Evolutionary conservation across 2,888 invertebrate genomes (phyloP), one percentile per base, ranked within the genome.

Genomic region (Campopleginae sp.): DNA sequence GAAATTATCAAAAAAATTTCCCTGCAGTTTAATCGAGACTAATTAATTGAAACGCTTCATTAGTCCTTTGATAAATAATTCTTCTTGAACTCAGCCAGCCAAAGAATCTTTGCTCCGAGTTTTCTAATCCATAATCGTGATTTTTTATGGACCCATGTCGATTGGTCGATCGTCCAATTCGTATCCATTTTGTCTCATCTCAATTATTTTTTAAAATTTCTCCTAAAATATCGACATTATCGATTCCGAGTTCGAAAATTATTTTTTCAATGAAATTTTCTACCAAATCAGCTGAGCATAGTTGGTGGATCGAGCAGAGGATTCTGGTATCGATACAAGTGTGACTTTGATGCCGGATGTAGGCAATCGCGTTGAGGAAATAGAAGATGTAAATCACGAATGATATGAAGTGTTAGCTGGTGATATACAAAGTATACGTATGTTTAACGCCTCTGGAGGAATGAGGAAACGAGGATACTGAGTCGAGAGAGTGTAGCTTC

Each of bases 351-450:
- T 7, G n/a, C 31, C 23, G 51, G 58, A 81, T 75, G 38, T 71
- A 82, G 82, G 86, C 82, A 58, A 72, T 71, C 51, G 70, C 72
- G 86, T 79, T 80, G 86, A 87, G 88, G 88, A 89, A 89, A 87
- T 88, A 81, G 87, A 86, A 81, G 87, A 82, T 85, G 87, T 90
- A 90, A 89, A 89, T 90, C 89, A 89, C 74, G 83, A 86, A 85
- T 86, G 89, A 88, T 88, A 89, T 81, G 87, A 84, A 84, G 83
- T 86, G 87, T 88, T 88, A 80, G 82, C 82, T 84, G 87, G 81
- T 87, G 88, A 89, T 86, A 89, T 86, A 86, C 86, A 82, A 80
- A 78, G 85, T 84, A 79, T 80, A 42, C 72, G 65, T 42, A 66
- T 65, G 70, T 68, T 70, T 84, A 58, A 68, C 68, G 70, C 31